phyloP scores from a whole-genome alignment of 2,113 vertebrate genomes.

The Aythya baeri region DNA sequence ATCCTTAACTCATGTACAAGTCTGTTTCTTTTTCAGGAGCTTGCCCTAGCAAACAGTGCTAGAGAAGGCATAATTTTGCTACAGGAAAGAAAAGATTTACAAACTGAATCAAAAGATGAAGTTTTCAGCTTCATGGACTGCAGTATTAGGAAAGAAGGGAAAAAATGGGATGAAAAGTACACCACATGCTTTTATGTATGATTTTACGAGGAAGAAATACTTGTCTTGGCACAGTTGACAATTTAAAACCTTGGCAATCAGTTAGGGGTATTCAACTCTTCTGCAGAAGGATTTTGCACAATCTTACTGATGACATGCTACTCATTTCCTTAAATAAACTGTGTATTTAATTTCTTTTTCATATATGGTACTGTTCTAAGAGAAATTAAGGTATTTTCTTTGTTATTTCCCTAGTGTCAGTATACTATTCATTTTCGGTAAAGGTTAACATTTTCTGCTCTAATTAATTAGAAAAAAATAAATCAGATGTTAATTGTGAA shows the following conservation, averaged over 20 bases:
- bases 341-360: fast-evolving
- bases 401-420: background rate
- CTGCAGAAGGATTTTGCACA: background rate
- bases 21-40: background rate
- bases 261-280: background rate
- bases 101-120: background rate
- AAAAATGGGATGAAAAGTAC: background rate
- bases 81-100: background rate
- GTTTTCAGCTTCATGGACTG: background rate
- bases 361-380: background rate
- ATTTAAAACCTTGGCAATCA: background rate
- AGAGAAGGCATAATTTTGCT: background rate
- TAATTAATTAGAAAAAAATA: background rate
- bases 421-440: background rate
- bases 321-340: background rate
- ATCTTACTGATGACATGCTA: background rate
- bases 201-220: background rate
- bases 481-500: background rate
- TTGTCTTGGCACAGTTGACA: background rate
- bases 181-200: background rate
- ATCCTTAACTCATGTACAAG: background rate
- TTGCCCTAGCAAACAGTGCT: background rate
- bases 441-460: background rate
- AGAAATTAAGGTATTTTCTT: background rate
- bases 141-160: background rate